phyloP scores from a whole-genome alignment of 2,888 invertebrate genomes.

The Melikaiella ostensackeni region DNA sequence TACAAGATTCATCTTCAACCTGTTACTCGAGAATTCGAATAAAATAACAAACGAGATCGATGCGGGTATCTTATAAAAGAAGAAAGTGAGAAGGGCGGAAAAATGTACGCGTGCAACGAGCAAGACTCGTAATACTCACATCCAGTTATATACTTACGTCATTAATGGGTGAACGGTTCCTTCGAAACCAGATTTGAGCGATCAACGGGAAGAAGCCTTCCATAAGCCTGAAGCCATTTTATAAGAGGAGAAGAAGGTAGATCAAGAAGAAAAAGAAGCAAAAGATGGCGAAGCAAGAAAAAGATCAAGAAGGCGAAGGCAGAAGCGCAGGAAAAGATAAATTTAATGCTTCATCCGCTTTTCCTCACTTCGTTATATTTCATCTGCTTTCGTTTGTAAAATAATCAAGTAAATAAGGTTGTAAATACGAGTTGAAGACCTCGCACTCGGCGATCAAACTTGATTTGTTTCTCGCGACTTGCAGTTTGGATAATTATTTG shows the following conservation, averaged over 20 bases:
- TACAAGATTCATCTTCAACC: conserved; percentile 21
- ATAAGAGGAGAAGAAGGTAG: conserved; percentile 14
- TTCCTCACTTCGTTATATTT: conserved; percentile 1
- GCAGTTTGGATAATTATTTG: background rate
- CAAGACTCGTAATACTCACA: conserved; percentile 42
- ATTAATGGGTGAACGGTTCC: conserved; percentile 61
- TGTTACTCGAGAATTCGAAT: conserved; percentile 37
- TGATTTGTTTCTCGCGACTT: conserved; percentile 26
- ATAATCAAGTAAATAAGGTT: background rate
- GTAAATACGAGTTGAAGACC: conserved; percentile 8
- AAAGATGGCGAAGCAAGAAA: background rate
- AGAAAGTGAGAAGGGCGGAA: conserved; percentile 57
- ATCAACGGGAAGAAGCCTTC: conserved; percentile 52
- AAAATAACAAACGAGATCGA: conserved; percentile 35
- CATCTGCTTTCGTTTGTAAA: conserved; percentile 11
- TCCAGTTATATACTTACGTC: conserved; percentile 56
- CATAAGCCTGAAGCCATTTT: conserved; percentile 45
- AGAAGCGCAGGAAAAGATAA: background rate
- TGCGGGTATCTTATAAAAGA: conserved; percentile 46
- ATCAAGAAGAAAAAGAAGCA: conserved; percentile 49
- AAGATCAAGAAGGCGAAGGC: conserved; percentile 1
- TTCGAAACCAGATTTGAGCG: conserved; percentile 43
- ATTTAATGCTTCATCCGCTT: conserved; percentile 22
- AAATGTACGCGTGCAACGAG: conserved; percentile 46
- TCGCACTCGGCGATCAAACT: conserved; percentile 12